These are phyloP conservation scores for Drosophila tristis DNA, from an alignment of 1,140 invertebrate species.

Conservation along the genomic window DNA sequence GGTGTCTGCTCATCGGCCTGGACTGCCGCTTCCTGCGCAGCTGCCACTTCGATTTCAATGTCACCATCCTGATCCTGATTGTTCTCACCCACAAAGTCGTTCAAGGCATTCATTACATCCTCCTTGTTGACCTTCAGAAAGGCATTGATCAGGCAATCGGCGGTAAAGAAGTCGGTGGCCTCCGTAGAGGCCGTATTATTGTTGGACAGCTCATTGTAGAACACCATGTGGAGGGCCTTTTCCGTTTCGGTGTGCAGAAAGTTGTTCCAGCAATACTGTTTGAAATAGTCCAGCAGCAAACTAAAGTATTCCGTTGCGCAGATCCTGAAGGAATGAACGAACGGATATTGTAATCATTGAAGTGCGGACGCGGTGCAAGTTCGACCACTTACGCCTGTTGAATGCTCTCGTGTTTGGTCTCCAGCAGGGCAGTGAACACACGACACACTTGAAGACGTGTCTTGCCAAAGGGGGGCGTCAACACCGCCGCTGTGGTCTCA, in stretches of 20 bases:
- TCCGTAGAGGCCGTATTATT: slow-evolving; percentile 62
- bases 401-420: slow-evolving; percentile 87
- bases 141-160: slow-evolving; percentile 44
- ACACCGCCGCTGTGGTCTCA: slow-evolving; percentile 72
- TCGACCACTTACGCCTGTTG: slow-evolving; percentile 78
- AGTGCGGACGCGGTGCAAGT: background rate
- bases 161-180: slow-evolving; percentile 48
- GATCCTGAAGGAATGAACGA: slow-evolving; percentile 51
- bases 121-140: slow-evolving; percentile 45
- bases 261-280: slow-evolving; percentile 94
- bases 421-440: slow-evolving; percentile 89
- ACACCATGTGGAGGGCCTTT: slow-evolving; percentile 89
- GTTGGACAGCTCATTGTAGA: slow-evolving; percentile 82
- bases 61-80: slow-evolving; percentile 3
- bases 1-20: slow-evolving; percentile 4
- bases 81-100: slow-evolving; percentile 45
- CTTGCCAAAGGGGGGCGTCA: slow-evolving; percentile 91
- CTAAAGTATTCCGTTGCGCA: slow-evolving; percentile 82
- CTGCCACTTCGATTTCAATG: slow-evolving; percentile 45
- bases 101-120: slow-evolving; percentile 49
- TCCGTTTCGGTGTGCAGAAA: slow-evolving; percentile 94
- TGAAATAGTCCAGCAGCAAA: slow-evolving; percentile 91
- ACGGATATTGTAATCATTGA: background rate
- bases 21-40: slow-evolving; percentile 34
- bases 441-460: slow-evolving; percentile 91